Conservation (phyloP, 2,797 vertebrate species). For the Margarornis squamiger region DNA sequence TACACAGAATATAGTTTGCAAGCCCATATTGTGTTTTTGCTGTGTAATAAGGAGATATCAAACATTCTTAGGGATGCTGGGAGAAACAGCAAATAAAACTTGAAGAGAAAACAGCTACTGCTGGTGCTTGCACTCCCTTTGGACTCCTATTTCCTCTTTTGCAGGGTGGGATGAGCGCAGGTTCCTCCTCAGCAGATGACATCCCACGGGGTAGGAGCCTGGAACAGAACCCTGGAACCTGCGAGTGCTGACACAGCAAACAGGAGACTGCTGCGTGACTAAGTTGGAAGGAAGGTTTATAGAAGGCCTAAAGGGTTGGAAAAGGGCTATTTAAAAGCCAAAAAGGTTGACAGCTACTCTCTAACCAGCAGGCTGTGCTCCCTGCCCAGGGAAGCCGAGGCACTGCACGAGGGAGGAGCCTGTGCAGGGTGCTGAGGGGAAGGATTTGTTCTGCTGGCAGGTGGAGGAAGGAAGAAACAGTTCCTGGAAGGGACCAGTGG, state of each 20-base stretch:
- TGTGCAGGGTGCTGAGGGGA: no score
- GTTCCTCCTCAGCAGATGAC: background rate
- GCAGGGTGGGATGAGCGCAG: background rate
- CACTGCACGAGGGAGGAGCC: background rate
- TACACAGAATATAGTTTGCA: background rate
- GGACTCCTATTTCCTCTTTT: background rate
- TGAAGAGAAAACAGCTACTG: background rate
- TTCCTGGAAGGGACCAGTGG: background rate
- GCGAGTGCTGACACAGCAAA: background rate
- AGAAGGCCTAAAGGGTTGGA: background rate
- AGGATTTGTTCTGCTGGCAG: background rate
- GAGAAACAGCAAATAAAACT: background rate
- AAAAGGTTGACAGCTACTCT: background rate
- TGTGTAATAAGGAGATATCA: background rate
- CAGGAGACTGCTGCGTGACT: no score
- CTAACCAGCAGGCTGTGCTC: rapidly evolving
- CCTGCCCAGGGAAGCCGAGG: background rate
- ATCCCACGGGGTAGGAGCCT: background rate
- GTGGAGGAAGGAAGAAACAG: background rate
- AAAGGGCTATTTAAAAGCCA: background rate
- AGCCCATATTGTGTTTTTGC: background rate
- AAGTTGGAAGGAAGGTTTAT: background rate
- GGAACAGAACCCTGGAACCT: background rate
- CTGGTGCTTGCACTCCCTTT: background rate
- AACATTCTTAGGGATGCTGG: background rate